A percentile compares a stretch with the other conserved stretches of the same genome.
Evolutionary conservation across 2,113 vertebrate genomes (phyloP).

Genomic region (Ictidomys tridecemlineatus): DNA sequence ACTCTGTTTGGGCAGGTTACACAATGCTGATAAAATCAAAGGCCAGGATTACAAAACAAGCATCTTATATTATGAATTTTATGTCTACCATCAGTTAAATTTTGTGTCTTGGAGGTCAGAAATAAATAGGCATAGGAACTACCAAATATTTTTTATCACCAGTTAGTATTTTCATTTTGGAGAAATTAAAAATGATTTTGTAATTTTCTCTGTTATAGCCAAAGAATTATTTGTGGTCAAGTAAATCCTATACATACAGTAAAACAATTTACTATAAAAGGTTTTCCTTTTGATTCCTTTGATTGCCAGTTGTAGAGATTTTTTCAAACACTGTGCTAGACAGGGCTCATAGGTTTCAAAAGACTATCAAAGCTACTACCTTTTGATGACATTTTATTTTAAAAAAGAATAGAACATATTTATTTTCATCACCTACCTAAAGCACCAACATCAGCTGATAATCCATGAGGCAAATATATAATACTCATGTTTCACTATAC

Average conservation of each 20-base stretch:
- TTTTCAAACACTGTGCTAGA: neutral
- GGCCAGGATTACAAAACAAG: neutral
- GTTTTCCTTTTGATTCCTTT: neutral
- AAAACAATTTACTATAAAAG: neutral
- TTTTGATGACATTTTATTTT: slow-evolving; percentile 8
- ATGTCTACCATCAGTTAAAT: neutral
- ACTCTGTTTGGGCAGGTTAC: neutral
- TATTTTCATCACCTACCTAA: neutral
- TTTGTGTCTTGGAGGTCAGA: neutral
- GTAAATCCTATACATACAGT: neutral
- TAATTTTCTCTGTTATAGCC: neutral
- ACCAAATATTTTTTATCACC: neutral
- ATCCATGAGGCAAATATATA: neutral
- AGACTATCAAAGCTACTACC: neutral
- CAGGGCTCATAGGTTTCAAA: neutral
- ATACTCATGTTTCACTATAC: neutral
- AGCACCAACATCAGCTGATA: neutral
- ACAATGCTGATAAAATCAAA: neutral
- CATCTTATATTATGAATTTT: neutral
- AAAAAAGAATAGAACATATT: neutral
- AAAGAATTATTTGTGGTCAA: neutral
- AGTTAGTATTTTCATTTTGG: neutral
- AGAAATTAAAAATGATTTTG: neutral
- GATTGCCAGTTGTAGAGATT: neutral
- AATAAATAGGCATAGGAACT: neutral